Evolutionary conservation across 2,888 invertebrate genomes (phyloP).

Genomic region (Taenaris catops): DNA sequence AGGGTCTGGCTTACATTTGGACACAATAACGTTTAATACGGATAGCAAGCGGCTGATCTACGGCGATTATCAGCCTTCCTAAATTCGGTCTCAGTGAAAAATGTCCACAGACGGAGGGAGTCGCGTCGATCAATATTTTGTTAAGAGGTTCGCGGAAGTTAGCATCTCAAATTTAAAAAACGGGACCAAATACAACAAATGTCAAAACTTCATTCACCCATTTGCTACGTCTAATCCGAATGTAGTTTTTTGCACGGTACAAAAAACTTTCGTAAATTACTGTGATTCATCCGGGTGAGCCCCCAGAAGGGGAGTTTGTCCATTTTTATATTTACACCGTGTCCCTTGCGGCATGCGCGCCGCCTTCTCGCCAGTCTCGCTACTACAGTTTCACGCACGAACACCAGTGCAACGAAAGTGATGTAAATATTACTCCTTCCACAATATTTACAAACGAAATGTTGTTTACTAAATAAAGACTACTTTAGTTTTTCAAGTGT

Average conservation of each 20-base stretch:
- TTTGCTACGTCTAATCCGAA: slow-evolving; percentile 34
- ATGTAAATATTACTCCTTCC: slow-evolving; percentile 73
- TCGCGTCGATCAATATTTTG: slow-evolving; percentile 72
- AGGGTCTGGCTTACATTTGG: slow-evolving; percentile 49
- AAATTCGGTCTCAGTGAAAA: slow-evolving; percentile 47
- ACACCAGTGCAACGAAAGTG: slow-evolving; percentile 68
- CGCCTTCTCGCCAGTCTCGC: slow-evolving; percentile 71
- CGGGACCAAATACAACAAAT: slow-evolving; percentile 15
- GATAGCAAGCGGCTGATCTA: slow-evolving; percentile 52
- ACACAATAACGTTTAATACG: slow-evolving; percentile 53
- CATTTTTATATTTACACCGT: slow-evolving; percentile 78
- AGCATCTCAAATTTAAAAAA: slow-evolving; percentile 56
- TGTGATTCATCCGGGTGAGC: slow-evolving; percentile 74
- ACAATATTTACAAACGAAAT: slow-evolving; percentile 66
- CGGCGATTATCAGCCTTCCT: slow-evolving; percentile 53
- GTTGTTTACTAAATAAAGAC: slow-evolving; percentile 55
- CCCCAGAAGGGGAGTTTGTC: slow-evolving; percentile 75
- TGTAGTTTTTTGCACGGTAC: slow-evolving; percentile 42
- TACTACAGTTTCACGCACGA: slow-evolving; percentile 73
- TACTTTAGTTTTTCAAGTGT: slow-evolving; percentile 40
- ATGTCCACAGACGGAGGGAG: slow-evolving; percentile 49
- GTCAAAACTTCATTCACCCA: slow-evolving; percentile 17
- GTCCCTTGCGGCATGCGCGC: slow-evolving; percentile 76
- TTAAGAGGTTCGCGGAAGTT: slow-evolving; percentile 57
- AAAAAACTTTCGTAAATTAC: slow-evolving; percentile 52